phyloP scores from a whole-genome alignment of 2,113 vertebrate genomes.

The Cololabis saira region DNA sequence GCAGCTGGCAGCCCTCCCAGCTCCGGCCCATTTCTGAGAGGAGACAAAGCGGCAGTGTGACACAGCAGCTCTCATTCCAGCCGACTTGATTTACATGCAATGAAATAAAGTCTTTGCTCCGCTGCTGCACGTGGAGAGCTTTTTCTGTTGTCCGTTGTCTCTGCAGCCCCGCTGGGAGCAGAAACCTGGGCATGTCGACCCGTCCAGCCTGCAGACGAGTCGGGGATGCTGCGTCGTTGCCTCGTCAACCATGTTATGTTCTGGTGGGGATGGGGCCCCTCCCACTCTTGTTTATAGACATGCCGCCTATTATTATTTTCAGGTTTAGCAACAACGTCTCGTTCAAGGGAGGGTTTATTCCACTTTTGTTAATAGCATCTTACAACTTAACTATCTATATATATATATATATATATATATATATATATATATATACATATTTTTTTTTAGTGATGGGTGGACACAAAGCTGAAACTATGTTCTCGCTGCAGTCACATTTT shows the following conservation, averaged over 20 bases:
- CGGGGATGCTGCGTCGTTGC: neutral
- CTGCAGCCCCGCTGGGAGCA: neutral
- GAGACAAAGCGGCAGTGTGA: conserved; percentile 62
- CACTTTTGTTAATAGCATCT: conserved; percentile 1
- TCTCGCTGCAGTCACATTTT: conserved; percentile 5
- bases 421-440: no score
- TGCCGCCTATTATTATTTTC: conserved; percentile 37
- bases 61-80: conserved; percentile 43
- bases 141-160: neutral
- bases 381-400: no score
- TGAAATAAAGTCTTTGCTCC: conserved; percentile 20
- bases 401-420: no score
- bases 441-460: conserved; percentile 34
- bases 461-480: conserved; percentile 34
- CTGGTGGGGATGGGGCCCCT: conserved; percentile 34
- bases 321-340: conserved; percentile 32
- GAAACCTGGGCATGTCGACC: neutral
- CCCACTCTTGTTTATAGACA: conserved; percentile 18
- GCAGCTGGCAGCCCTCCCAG: conserved; percentile 55
- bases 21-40: conserved; percentile 36
- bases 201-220: conserved; percentile 39
- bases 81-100: conserved; percentile 59
- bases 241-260: neutral
- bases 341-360: conserved; percentile 11
- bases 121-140: conserved; percentile 10